Evolutionary conservation across 2,888 invertebrate genomes (phyloP).

Genomic region (Ormyrus labotus): DNA sequence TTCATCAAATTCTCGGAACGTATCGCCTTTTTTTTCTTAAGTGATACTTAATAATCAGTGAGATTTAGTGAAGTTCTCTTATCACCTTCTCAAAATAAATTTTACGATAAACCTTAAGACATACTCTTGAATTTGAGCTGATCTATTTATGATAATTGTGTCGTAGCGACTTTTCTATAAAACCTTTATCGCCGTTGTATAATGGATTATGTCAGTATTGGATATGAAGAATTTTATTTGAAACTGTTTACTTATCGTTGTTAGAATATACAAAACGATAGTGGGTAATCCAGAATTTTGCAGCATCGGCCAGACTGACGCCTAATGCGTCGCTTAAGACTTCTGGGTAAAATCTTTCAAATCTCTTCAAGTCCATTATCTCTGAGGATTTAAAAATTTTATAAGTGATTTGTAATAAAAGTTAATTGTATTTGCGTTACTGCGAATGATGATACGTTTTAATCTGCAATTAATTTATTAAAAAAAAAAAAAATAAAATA

Average conservation of each 20-base stretch:
- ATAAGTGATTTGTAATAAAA: constrained; percentile 12
- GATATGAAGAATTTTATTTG: constrained; percentile 13
- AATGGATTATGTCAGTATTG: not conserved
- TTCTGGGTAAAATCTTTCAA: constrained; percentile 10
- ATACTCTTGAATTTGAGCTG: too few species aligned
- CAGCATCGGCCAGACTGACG: constrained; percentile 28
- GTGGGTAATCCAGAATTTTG: constrained; percentile 22
- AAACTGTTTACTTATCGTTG: constrained; percentile 22
- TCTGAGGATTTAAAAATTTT: constrained; percentile 6
- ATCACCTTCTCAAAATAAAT: too few species aligned
- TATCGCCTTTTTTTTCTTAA: too few species aligned
- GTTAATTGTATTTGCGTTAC: not conserved
- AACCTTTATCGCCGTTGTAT: not conserved
- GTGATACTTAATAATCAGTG: too few species aligned
- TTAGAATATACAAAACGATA: constrained; percentile 21
- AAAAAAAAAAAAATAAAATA: too few species aligned
- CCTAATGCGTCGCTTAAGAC: constrained; percentile 4
- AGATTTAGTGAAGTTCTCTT: too few species aligned
- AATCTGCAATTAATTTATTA: too few species aligned
- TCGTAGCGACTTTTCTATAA: too few species aligned
- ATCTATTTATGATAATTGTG: too few species aligned
- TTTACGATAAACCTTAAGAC: too few species aligned
- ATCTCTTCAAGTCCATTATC: constrained; percentile 25
- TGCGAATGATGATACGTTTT: too few species aligned
- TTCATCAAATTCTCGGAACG: too few species aligned